A percentile compares a stretch with the other conserved stretches of the same genome.
phyloP scores from a whole-genome alignment of 2,888 invertebrate genomes.

The Aromia moschata region DNA sequence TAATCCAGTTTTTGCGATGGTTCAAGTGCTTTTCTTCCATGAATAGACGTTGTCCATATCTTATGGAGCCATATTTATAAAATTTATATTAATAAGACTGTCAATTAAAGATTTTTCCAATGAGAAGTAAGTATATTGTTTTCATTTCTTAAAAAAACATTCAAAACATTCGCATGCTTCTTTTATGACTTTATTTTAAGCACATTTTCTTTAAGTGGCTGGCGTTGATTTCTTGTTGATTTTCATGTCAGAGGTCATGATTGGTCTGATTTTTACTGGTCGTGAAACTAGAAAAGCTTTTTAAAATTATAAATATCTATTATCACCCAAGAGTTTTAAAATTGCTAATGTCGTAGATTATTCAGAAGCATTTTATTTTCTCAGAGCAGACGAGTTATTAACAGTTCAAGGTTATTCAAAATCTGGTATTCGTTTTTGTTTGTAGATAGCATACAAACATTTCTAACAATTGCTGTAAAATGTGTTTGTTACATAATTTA shows the following conservation, averaged over 20 bases:
- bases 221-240: conserved; percentile 44
- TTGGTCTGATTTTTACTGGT: conserved; percentile 43
- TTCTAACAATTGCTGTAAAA: conserved; percentile 24
- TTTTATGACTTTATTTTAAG: conserved; percentile 9
- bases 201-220: conserved; percentile 35
- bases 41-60: conserved; percentile 48
- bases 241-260: conserved; percentile 53
- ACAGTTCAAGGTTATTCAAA: conserved; percentile 49
- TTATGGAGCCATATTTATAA: conserved; percentile 73
- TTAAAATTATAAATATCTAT: conserved; percentile 4
- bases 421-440: conserved; percentile 38
- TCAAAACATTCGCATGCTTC: not conserved
- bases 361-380: conserved; percentile 12
- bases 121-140: conserved; percentile 56
- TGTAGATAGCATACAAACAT: conserved; percentile 29
- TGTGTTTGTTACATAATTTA: conserved; percentile 21
- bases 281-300: conserved; percentile 2
- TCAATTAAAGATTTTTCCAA: conserved; percentile 52
- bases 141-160: not conserved
- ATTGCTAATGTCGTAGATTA: conserved; percentile 17
- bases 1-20: conserved; percentile 36
- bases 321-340: conserved; percentile 14
- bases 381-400: conserved; percentile 24
- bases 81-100: conserved; percentile 55
- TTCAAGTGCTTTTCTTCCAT: conserved; percentile 42